These are phyloP conservation scores for Acronicta psi DNA, from an alignment of 2,888 invertebrate species.

Conservation along the genomic window DNA sequence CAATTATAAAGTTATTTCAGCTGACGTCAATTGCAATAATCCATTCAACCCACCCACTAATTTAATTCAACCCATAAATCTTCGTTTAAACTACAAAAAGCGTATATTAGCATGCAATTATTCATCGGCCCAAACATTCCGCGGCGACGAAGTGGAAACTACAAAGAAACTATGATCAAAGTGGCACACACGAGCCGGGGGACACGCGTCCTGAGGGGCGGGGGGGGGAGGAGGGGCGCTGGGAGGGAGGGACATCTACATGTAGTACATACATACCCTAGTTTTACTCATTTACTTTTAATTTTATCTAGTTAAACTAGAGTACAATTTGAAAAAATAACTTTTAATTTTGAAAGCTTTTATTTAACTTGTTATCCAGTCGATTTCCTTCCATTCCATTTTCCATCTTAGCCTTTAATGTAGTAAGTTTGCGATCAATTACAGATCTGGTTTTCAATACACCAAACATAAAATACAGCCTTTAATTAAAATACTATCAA, in stretches of 20 bases:
- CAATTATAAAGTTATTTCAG: too few species aligned
- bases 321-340: too few species aligned
- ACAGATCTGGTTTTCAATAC: too few species aligned
- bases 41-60: constrained; percentile 12
- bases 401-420: too few species aligned
- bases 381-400: too few species aligned
- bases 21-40: constrained; percentile 1
- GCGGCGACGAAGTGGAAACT: constrained; percentile 42
- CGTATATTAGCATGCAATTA: constrained; percentile 48
- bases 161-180: constrained; percentile 61
- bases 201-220: constrained; percentile 27
- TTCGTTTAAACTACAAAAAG: constrained; percentile 22
- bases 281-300: constrained; percentile 41
- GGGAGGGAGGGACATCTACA: constrained; percentile 6
- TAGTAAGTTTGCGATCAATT: too few species aligned
- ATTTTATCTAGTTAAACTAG: constrained; percentile 36
- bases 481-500: too few species aligned
- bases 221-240: not conserved
- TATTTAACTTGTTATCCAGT: too few species aligned
- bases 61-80: constrained; percentile 5
- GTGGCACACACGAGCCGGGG: constrained; percentile 52
- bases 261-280: too few species aligned
- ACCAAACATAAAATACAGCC: too few species aligned
- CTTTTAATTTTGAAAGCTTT: too few species aligned
- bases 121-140: constrained; percentile 46